phyloP scores from a whole-genome alignment of 2,888 invertebrate species.

The Dolomedes plantarius region DNA sequence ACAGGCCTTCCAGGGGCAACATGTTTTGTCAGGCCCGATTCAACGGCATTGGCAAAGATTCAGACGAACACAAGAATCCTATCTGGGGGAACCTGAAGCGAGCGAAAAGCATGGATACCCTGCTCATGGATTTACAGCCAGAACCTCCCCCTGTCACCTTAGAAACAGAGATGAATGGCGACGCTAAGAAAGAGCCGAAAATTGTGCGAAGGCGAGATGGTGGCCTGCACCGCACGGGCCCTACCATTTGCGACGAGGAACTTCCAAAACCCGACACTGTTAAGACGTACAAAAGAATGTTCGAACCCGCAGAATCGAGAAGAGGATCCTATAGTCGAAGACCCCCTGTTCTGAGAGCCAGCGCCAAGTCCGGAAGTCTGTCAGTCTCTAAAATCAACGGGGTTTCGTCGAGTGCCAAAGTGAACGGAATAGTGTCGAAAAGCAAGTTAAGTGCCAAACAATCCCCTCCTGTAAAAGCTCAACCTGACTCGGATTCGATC shows the following conservation, averaged over 20 bases:
- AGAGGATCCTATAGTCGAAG: conserved; percentile 50
- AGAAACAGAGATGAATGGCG: neutral
- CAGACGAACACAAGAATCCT: neutral
- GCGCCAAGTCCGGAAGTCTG: conserved; percentile 39
- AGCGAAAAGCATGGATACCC: conserved; percentile 89
- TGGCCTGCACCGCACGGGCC: conserved; percentile 21
- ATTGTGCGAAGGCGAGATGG: conserved; percentile 41
- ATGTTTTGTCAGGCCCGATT: neutral
- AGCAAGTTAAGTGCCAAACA: conserved; percentile 64
- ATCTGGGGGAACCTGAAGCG: conserved; percentile 81
- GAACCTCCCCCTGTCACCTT: neutral
- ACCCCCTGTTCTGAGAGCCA: conserved; percentile 64
- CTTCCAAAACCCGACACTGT: conserved; percentile 93
- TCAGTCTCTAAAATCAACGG: conserved; percentile 38
- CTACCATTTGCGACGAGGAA: conserved; percentile 79
- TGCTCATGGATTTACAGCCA: conserved; percentile 76
- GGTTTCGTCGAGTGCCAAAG: conserved; percentile 52
- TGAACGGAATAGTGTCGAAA: conserved; percentile 45
- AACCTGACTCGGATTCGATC: conserved; percentile 2
- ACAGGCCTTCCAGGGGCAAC: conserved; percentile 73
- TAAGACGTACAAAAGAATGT: conserved; percentile 88
- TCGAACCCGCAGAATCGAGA: conserved; percentile 80
- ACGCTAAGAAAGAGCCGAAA: conserved; percentile 27
- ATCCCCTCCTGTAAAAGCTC: conserved; percentile 43
- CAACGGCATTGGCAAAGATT: neutral